phyloP scores from a whole-genome alignment of 2,113 vertebrate genomes.

The Alces alces region DNA sequence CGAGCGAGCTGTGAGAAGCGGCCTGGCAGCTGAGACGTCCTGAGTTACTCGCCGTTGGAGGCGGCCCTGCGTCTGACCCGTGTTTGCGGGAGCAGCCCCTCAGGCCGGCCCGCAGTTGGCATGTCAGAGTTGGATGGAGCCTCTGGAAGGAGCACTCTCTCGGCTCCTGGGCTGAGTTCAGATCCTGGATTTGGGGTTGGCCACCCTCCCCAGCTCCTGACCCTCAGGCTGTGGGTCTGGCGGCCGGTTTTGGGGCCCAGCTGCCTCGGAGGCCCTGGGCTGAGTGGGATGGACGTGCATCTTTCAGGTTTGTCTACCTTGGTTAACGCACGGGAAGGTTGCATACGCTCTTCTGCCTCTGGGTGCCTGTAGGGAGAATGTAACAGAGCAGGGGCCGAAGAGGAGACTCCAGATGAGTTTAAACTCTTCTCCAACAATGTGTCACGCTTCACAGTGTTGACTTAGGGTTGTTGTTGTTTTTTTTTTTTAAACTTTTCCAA shows the following conservation, averaged over 20 bases:
- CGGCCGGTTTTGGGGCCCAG: neutral
- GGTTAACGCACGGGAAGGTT: neutral
- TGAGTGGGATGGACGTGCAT: neutral
- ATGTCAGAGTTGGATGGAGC: neutral
- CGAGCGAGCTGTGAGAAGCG: neutral
- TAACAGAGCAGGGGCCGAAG: neutral
- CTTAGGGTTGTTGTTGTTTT: neutral
- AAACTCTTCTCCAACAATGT: neutral
- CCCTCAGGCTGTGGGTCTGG: neutral
- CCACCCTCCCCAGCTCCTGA: neutral
- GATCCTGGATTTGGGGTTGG: neutral
- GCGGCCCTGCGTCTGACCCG: neutral
- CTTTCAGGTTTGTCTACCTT: slow-evolving; percentile 1
- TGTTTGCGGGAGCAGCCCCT: neutral
- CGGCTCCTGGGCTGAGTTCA: neutral
- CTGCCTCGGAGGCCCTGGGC: neutral
- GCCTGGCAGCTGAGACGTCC: neutral
- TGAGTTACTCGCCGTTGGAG: neutral
- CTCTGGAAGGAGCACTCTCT: neutral
- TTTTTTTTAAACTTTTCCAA: neutral
- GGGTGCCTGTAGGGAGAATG: neutral
- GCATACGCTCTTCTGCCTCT: neutral
- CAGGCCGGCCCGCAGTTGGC: neutral
- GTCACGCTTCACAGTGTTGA: slow-evolving; percentile 19
- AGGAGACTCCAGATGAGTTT: slow-evolving; percentile 7